Evolutionary conservation across 2,888 invertebrate species (phyloP).

Genomic region (Odontocerum albicorne): DNA sequence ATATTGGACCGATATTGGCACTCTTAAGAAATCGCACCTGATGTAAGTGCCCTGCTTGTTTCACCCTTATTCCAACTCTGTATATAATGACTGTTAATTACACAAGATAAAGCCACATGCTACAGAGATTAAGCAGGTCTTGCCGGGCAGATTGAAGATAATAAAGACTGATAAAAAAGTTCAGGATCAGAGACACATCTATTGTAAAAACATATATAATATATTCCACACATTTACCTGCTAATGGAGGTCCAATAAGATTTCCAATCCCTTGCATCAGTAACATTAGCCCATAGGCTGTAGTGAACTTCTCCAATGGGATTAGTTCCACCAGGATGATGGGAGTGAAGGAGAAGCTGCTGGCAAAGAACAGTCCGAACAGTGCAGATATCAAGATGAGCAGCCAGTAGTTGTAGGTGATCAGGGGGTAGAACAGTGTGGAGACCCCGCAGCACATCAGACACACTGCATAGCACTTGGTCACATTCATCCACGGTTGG

Average conservation of each 20-base stretch:
- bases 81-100: no score
- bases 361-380: constrained; percentile 90
- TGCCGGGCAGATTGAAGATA: no score
- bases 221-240: no score
- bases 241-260: constrained; percentile 88
- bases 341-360: constrained; percentile 89
- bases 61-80: no score
- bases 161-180: no score
- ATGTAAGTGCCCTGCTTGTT: no score
- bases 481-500: constrained; percentile 78
- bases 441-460: constrained; percentile 67
- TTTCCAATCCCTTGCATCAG: constrained; percentile 92
- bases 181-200: no score
- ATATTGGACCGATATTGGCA: no score
- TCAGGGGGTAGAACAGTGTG: constrained; percentile 62
- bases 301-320: constrained; percentile 87
- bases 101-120: no score
- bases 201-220: constrained; percentile 1
- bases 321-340: constrained; percentile 87
- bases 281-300: constrained; percentile 87
- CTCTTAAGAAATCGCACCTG: no score
- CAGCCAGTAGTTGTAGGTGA: constrained; percentile 53
- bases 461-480: constrained; percentile 79
- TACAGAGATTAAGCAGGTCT: no score
- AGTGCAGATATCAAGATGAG: constrained; percentile 59